Conservation (phyloP, 2,888 invertebrate species). For the Acanthosoma haemorrhoidale region DNA sequence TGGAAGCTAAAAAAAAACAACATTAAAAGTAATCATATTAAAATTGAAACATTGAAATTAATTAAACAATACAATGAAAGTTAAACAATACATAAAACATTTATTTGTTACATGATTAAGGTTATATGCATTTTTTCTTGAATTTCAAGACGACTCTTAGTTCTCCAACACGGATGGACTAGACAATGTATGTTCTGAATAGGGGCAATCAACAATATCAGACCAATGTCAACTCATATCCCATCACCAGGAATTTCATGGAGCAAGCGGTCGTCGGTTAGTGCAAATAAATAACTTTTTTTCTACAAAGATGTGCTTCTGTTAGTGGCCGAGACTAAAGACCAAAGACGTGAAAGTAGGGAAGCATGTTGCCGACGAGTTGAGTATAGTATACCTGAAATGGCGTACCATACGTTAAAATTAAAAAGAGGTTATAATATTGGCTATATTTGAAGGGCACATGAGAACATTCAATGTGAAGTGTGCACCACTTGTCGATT, state of each 20-base stretch:
- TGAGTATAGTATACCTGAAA: neutral
- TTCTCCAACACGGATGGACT: neutral
- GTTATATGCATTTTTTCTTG: too few relatives aligned
- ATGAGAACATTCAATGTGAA: constrained; percentile 11
- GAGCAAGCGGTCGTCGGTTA: neutral
- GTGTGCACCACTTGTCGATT: too few relatives aligned
- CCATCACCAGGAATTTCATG: neutral
- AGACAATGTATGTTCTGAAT: neutral
- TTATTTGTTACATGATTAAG: too few relatives aligned
- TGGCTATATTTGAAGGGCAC: constrained; percentile 10
- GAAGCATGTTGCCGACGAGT: neutral
- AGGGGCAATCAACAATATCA: neutral
- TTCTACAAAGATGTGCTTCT: neutral
- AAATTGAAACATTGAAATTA: too few relatives aligned
- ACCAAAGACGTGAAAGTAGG: neutral
- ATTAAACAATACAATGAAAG: too few relatives aligned
- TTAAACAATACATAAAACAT: too few relatives aligned
- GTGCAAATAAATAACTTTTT: neutral
- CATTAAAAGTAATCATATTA: too few relatives aligned
- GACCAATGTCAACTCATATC: neutral
- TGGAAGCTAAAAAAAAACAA: too few relatives aligned
- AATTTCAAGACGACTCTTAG: neutral
- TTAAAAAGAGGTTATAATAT: neutral
- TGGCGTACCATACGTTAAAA: constrained; percentile 11
- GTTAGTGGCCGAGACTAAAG: neutral